Evolutionary conservation across 2,797 vertebrate genomes (phyloP).

Genomic region (Hyperoplus lanceolatus): DNA sequence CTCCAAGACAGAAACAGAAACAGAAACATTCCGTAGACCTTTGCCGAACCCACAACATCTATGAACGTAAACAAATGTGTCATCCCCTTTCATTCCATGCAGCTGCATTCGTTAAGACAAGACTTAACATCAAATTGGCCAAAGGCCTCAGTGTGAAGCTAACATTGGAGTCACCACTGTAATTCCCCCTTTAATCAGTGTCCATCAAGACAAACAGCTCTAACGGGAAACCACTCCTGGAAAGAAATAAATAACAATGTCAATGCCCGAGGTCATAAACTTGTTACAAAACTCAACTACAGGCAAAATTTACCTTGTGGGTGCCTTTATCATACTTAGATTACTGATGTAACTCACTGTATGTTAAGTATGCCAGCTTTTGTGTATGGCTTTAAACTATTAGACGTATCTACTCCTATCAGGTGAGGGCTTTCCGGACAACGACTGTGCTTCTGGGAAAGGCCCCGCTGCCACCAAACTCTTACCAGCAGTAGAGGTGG

Average conservation of each 20-base stretch:
- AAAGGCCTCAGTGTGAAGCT: constrained; percentile 41
- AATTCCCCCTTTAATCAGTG: constrained; percentile 54
- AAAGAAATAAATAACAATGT: constrained; percentile 45
- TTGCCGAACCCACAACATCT: constrained; percentile 21
- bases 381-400: constrained; percentile 20
- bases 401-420: constrained; percentile 28
- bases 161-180: constrained; percentile 50
- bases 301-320: neutral
- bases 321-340: neutral
- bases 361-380: constrained; percentile 18
- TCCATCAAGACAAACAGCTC: constrained; percentile 61
- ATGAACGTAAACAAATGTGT: constrained; percentile 63
- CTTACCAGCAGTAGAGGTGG: constrained; percentile 79
- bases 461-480: constrained; percentile 66
- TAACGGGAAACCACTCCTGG: constrained; percentile 47
- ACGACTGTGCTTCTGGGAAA: constrained; percentile 74
- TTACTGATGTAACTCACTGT: neutral
- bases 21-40: constrained; percentile 18
- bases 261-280: constrained; percentile 28
- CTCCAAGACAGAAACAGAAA: constrained; percentile 9
- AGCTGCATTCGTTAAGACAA: constrained; percentile 61
- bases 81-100: constrained; percentile 50
- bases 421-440: constrained; percentile 60
- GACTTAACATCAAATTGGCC: constrained; percentile 50
- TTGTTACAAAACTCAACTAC: neutral